Evolutionary conservation across 2,797 vertebrate species (phyloP), one percentile per base, ranked within the genome.

Genomic region (Limosa lapponica): DNA sequence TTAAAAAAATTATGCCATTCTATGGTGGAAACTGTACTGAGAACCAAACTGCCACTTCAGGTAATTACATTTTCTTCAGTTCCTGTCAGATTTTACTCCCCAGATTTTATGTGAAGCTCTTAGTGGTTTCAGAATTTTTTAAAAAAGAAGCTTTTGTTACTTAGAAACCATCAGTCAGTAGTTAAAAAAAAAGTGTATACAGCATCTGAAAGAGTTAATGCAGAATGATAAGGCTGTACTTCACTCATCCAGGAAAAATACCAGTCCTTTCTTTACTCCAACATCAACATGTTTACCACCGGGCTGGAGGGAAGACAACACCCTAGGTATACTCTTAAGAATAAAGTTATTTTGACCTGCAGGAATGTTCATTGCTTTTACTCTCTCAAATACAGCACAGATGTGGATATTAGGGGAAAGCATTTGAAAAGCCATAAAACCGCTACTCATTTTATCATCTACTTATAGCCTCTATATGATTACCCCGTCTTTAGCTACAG

Each of bases 241-340:
- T 91, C 48, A 44, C 43, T 75, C 43, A 83, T 79, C 73, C 80
- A 90, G 93, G 85, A 90, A 78, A 95, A 96, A 93, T 79, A 94
- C 46, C 55, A 90, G 51, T 28, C 13, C 27, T 73, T 91, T 86
- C 80, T 93, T 72, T 79, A 61, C 55, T 95, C 96, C 96, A 96
- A 95, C 44, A 94, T 95, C 96, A 96, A 96, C 93, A 95, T 95
- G 77, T 94, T 97, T 96, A 96, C 95, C 90, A 77, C 78, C 65
- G 48, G 44, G 39, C 72, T 84, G 77, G 73, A 91, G 89, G 82
- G 86, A 96, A 91, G 96, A 96, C 91, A 96, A 95, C 94, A 97
- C 91, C 94, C 87, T 89, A 75, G 80, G 78, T 95, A 89, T 89
- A 77, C 93, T 95, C 96, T 32, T 59, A 95, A 96, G 96, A 93